Evolutionary conservation across 2,113 vertebrate species (phyloP).

Genomic region (Rhodinocichla rosea): DNA sequence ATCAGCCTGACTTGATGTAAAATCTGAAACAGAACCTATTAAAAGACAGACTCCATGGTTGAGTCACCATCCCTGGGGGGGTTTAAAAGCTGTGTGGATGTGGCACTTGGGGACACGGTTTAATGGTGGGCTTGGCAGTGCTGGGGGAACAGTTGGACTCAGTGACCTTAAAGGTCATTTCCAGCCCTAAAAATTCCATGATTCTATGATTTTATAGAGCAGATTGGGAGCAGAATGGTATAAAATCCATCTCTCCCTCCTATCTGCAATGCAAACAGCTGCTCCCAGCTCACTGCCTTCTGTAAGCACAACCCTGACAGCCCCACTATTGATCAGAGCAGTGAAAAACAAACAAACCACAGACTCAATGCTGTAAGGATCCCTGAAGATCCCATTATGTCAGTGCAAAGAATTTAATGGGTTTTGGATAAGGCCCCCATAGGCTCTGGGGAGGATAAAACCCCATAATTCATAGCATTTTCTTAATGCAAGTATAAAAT

Average conservation of each 20-base stretch:
- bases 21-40: neutral
- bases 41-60: neutral
- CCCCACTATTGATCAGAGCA: neutral
- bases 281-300: neutral
- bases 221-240: neutral
- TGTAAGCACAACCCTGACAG: slow-evolving; percentile 16
- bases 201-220: neutral
- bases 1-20: neutral
- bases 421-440: neutral
- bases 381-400: neutral
- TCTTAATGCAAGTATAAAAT: neutral
- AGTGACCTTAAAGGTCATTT: neutral
- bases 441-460: neutral
- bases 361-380: neutral
- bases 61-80: neutral
- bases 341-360: slow-evolving; percentile 10
- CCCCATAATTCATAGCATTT: neutral
- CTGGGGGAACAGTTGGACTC: neutral
- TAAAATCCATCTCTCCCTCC: neutral
- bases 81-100: neutral
- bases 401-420: neutral
- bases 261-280: neutral
- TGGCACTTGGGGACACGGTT: neutral
- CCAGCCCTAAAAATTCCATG: neutral
- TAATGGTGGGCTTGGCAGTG: neutral